Base-by-base conservation (phyloP, 2,888 invertebrate species). In the Chironomus tentans region DNA sequence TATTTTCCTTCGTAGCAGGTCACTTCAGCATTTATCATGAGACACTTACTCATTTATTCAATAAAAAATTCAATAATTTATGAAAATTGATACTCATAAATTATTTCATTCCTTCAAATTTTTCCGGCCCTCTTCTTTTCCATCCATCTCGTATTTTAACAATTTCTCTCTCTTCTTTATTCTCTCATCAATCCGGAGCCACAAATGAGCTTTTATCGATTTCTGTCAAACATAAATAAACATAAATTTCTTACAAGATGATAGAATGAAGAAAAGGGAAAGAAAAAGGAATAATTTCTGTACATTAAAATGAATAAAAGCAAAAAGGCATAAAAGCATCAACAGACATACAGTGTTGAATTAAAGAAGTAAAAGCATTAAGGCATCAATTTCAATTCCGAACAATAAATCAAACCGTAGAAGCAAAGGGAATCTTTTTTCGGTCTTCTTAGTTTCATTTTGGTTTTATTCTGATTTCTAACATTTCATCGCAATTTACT, bases 171-270 rank as follows among this genome's bases (percentile, higher is more conserved):
- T 38, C 38, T 38, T 38, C 38, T 38, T 38, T 10, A 56, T 56
- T 15, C 6, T 7, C 56, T 56, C 56, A 56, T 56, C 56, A 56
- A 56, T 56, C 56, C 56, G 56, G 56, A 56, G 18, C 56, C 56
- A 56, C 56, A 24, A 24, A 24, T 65, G 21, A 65, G 65, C 65
- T 65, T 65, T 65, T 65, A 65, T 65, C 65, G 65, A 65, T 65
- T 65, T 65, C 65, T 65, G 65, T 65, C 65, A 65, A 18, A 56
- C 15, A 56, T 56, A 56, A 56, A 56, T 56, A 56, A 56, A 56
- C 56, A 56, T 56, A 56, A 56, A 56, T 56, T 56, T 56, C 18
- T 18, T 18, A 56, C 56, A 7, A 56, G 50, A 38, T 38, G 38
- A 38, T 38, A 38, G 38, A 38, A 10, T 10, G 38, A 38, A 38